Percentiles rank a stretch among this genome's conserved stretches.
Conservation (phyloP, 2,113 vertebrate genomes). For the Tenebrosternarchus preto region DNA sequence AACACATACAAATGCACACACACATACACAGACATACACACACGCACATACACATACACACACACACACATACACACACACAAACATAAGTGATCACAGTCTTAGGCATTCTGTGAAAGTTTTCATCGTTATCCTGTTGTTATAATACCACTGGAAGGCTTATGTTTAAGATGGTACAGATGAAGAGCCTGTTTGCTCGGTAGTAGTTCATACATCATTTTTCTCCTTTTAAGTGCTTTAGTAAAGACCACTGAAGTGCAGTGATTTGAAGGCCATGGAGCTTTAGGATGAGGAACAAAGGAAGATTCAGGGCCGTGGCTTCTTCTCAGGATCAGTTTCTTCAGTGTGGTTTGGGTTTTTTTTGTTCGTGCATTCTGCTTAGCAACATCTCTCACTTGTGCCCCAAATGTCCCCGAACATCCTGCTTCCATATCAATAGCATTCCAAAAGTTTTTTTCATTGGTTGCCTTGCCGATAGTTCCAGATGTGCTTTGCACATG, state of each 20-base stretch:
- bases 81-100: neutral
- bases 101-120: neutral
- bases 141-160: neutral
- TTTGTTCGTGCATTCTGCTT: conserved; percentile 1
- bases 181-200: neutral
- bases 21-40: conserved; percentile 10
- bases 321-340: neutral
- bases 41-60: conserved; percentile 7
- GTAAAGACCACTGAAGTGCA: conserved; percentile 1
- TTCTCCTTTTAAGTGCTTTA: conserved; percentile 20
- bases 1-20: too few species aligned
- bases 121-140: neutral
- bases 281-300: conserved; percentile 16
- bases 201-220: neutral
- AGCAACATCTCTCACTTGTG: neutral
- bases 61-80: neutral
- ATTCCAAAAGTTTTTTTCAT: conserved; percentile 53
- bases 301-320: conserved; percentile 14
- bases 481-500: conserved; percentile 70
- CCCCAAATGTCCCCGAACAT: neutral
- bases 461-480: conserved; percentile 56
- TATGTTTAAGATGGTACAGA: neutral
- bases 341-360: neutral
- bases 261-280: neutral
- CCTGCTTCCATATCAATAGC: conserved; percentile 49